Evolutionary conservation across 2,888 invertebrate species (phyloP), one percentile per base, ranked within the genome.

Genomic region (Ariolimax columbianus): DNA sequence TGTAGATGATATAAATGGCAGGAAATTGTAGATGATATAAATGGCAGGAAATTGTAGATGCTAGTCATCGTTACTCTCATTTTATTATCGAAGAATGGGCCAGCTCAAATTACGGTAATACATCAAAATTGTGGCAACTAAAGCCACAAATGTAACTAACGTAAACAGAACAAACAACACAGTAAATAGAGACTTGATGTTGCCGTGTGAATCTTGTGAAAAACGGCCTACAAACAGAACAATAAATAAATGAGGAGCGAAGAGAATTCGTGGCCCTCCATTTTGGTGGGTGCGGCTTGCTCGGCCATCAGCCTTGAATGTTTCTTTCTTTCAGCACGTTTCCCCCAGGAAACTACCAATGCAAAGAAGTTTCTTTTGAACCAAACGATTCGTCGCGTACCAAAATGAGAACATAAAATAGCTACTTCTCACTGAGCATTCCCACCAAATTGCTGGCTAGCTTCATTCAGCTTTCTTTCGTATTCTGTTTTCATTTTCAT

Each of bases 401-500:
- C 33, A 51, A 11, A 36, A 55, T 11, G 19, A 55, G 77, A 79
- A 66, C n/a, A 59, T 66, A 17, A 55, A 55, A 77, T 19, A 4
- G 2, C n/a, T 33, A 23, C 9, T 11, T 38, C 36, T 40, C n/a
- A 17, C 66, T 19, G 1, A 23, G 26, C 26, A 30, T 66, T 79
- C 78, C 79, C 79, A 79, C 66, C 66, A 19, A 43, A 40, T 40
- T 55, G 0, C 30, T 33, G 6, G 47, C 51, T 75, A 33, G 30
- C 33, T 47, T n/a, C 43, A 68, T 79, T 79, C 43, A 66, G 59
- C 38, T 36, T 77, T 66, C 43, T 68, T 26, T 26, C 63, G 23
- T 59, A 33, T 63, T 63, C 47, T 77, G 77, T 77, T 77, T 47
- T 38, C 9, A 63, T 63, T 63, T 9, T 23, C 9, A 19, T 75